Evolutionary conservation across 1,140 invertebrate genomes (phyloP).

Genomic region (Caenorhabditis briggsae): DNA sequence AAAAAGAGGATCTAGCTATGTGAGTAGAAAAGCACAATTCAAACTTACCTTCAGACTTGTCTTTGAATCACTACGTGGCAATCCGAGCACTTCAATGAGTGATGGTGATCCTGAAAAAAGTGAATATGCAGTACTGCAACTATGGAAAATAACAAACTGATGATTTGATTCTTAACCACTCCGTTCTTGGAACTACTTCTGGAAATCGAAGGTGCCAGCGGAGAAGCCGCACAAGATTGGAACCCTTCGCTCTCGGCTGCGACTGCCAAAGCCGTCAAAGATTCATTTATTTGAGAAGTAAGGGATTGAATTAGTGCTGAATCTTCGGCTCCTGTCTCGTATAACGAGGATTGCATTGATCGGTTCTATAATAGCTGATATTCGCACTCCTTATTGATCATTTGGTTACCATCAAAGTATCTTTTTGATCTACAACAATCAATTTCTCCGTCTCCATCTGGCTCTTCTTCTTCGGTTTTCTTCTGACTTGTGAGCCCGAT

Average conservation of each 20-base stretch:
- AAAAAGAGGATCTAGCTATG: slow-evolving; percentile 37
- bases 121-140: too few relatives aligned
- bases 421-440: slow-evolving; percentile 28
- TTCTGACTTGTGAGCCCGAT: slow-evolving; percentile 29
- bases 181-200: slow-evolving; percentile 37
- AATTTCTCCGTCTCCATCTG: slow-evolving; percentile 28
- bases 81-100: slow-evolving; percentile 47
- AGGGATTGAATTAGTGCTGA: slow-evolving; percentile 35
- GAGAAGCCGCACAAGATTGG: slow-evolving; percentile 24
- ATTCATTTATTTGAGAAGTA: slow-evolving; percentile 33
- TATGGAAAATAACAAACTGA: neutral
- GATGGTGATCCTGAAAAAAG: slow-evolving; percentile 48
- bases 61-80: slow-evolving; percentile 48
- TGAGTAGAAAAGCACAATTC: neutral
- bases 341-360: slow-evolving; percentile 41
- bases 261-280: neutral
- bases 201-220: slow-evolving; percentile 15
- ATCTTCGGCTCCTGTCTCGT: slow-evolving; percentile 42
- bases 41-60: slow-evolving; percentile 55
- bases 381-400: neutral
- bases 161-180: slow-evolving; percentile 34
- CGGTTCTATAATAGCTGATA: neutral
- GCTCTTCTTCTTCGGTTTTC: slow-evolving; percentile 39
- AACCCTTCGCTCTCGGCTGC: slow-evolving; percentile 32
- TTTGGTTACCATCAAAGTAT: slow-evolving; percentile 28